Conservation (phyloP, 1,140 invertebrate genomes). For the Dendrolimus kikuchii region DNA sequence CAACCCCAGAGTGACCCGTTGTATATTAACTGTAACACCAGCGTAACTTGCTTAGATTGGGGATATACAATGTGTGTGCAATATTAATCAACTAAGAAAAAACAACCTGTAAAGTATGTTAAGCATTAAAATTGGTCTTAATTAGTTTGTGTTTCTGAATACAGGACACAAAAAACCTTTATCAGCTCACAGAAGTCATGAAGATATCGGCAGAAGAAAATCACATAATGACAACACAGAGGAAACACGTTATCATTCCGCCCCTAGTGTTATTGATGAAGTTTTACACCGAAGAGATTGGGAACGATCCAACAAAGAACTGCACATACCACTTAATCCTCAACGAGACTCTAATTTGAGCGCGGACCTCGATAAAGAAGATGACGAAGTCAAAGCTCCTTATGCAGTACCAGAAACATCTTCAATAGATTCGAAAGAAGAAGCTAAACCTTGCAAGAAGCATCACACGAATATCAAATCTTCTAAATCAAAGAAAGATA, state of each 20-base stretch:
- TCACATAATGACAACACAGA: slow-evolving; percentile 33
- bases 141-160: not conserved
- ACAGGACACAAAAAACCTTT: slow-evolving; percentile 42
- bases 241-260: slow-evolving; percentile 51
- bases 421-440: slow-evolving; percentile 10
- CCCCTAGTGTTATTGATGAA: slow-evolving; percentile 57
- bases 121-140: not conserved
- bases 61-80: too few relatives aligned
- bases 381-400: slow-evolving; percentile 4
- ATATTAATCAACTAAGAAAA: too few relatives aligned
- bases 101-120: not conserved
- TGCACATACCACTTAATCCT: slow-evolving; percentile 48
- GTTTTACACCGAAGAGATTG: slow-evolving; percentile 55
- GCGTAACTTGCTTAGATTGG: too few relatives aligned
- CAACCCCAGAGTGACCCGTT: too few relatives aligned
- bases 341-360: slow-evolving; percentile 5
- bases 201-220: slow-evolving; percentile 46
- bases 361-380: slow-evolving; percentile 5
- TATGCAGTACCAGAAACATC: slow-evolving; percentile 16
- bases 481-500: slow-evolving; percentile 31
- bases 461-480: slow-evolving; percentile 60
- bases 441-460: slow-evolving; percentile 45
- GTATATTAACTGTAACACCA: too few relatives aligned
- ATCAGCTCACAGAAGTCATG: slow-evolving; percentile 56
- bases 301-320: slow-evolving; percentile 51